A percentile compares a stretch with the other conserved stretches of the same genome.
Evolutionary conservation across 2,888 invertebrate species (phyloP).

Genomic region (Tetragonula carbonaria): DNA sequence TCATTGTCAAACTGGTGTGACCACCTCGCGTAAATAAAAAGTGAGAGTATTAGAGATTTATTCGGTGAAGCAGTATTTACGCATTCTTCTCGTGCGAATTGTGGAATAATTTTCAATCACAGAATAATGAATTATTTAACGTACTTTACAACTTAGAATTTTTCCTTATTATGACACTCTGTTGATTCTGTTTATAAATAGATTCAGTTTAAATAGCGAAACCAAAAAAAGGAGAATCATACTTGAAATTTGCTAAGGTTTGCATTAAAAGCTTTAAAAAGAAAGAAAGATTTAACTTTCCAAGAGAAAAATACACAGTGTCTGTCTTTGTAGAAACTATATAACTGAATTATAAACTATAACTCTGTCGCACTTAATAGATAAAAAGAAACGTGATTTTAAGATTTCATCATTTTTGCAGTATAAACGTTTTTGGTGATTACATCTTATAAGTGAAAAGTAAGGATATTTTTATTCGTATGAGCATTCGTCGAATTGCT

Average conservation of each 20-base stretch:
- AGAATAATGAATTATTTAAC: background rate
- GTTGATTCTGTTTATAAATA: background rate
- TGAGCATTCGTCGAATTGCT: background rate
- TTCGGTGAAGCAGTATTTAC: background rate
- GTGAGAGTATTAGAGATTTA: slow-evolving; percentile 36
- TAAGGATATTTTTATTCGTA: slow-evolving; percentile 17
- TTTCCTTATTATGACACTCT: background rate
- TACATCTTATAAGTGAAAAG: background rate
- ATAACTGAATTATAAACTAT: background rate
- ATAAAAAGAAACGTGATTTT: background rate
- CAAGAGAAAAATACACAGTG: no score
- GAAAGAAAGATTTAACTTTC: background rate
- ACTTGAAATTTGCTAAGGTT: background rate
- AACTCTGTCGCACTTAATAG: background rate
- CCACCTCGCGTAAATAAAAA: slow-evolving; percentile 38
- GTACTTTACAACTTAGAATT: background rate
- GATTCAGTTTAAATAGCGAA: background rate
- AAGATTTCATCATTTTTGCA: background rate
- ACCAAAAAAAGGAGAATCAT: background rate
- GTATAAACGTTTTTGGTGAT: background rate
- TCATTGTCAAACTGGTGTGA: slow-evolving; percentile 48
- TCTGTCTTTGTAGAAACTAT: background rate
- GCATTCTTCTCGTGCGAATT: background rate
- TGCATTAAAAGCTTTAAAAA: background rate
- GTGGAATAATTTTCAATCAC: no score